Conservation (phyloP, 2,888 invertebrate species). For the Peribatodes rhomboidaria region DNA sequence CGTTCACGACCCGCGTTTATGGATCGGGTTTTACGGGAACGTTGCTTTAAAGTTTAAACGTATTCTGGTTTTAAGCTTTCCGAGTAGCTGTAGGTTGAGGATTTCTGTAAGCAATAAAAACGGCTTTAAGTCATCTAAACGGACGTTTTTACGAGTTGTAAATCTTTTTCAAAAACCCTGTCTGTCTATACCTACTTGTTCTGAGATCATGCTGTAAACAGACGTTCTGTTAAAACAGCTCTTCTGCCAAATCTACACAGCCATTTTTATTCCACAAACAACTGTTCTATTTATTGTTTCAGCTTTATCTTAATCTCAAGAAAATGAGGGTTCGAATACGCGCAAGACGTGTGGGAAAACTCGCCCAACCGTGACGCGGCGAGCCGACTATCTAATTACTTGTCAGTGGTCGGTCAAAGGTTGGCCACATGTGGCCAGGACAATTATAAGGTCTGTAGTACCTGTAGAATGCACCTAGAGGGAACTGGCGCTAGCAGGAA, state of each 20-base stretch:
- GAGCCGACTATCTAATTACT: slow-evolving; percentile 77
- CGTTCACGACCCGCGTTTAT: slow-evolving; percentile 48
- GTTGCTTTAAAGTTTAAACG: slow-evolving; percentile 17
- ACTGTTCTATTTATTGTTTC: slow-evolving; percentile 49
- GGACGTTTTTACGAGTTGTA: slow-evolving; percentile 6
- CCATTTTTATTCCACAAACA: slow-evolving; percentile 43
- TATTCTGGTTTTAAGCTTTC: slow-evolving; percentile 13
- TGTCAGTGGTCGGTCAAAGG: slow-evolving; percentile 65
- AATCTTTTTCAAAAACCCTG: slow-evolving; percentile 4
- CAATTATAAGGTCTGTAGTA: slow-evolving; percentile 32
- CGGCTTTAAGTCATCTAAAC: background rate
- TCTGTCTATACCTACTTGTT: background rate
- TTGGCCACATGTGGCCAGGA: slow-evolving; percentile 52
- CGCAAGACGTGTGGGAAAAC: slow-evolving; percentile 66
- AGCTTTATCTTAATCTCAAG: slow-evolving; percentile 59
- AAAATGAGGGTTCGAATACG: slow-evolving; percentile 55
- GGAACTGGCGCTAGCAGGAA: slow-evolving; percentile 42
- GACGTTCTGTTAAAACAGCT: background rate
- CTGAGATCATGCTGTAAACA: background rate
- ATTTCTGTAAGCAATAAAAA: slow-evolving; percentile 6
- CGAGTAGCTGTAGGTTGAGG: background rate
- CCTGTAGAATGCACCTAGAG: slow-evolving; percentile 41
- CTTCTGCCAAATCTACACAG: slow-evolving; percentile 1
- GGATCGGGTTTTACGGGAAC: slow-evolving; percentile 29
- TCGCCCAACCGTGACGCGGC: slow-evolving; percentile 66